Base-by-base conservation (phyloP, 2,113 vertebrate genomes). In the Chelonoidis abingdonii region DNA sequence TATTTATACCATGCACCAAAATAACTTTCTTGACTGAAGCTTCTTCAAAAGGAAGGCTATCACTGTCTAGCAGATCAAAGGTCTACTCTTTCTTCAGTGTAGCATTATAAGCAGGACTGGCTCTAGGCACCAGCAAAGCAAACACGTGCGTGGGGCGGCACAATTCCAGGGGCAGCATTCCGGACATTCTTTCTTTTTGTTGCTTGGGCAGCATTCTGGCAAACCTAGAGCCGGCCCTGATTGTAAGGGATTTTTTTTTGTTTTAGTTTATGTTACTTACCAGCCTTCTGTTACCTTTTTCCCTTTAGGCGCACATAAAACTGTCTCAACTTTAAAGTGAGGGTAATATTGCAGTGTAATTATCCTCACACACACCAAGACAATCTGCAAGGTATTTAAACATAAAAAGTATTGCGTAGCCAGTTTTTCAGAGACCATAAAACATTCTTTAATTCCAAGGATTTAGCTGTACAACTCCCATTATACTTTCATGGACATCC, bases 41-140 rank as follows among this genome's bases (percentile, higher is more conserved):
- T 44, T 83, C 8, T 72, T 72, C 65, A 72, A 72, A 69, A 72
- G 35, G 21, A n/a, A 72, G n/a, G n/a, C n/a, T 72, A 38, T 72
- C 65, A 38, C n/a, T 69, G 65, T 38, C 27, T 8, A 41, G 47
- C 76, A 65, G 52, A 3, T 0, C 0, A 0, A 75, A 53, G 8
- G 7, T 22, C 35, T 14, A 4, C 5, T 84, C 50, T 50, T 50
- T 49, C 49, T 13, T 50, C 50, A 50, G 13, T 13, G 13, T 50
- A 50, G 50, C 50, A 50, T 50, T 50, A 50, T 50, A 14, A 50
- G 50, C 13, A 50, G 50, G 50, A 50, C 13, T 13, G 50, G 13
- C 50, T 50, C 13, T 50, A 50, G 50, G 50, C 50, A 50, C 50
- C 50, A 50, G 13, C 13, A 50, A 50, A 50, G 49, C 49, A 50